A percentile compares a stretch with the other conserved stretches of the same genome.
Conservation (phyloP, 2,797 vertebrate genomes). For the Delichon dasypus region DNA sequence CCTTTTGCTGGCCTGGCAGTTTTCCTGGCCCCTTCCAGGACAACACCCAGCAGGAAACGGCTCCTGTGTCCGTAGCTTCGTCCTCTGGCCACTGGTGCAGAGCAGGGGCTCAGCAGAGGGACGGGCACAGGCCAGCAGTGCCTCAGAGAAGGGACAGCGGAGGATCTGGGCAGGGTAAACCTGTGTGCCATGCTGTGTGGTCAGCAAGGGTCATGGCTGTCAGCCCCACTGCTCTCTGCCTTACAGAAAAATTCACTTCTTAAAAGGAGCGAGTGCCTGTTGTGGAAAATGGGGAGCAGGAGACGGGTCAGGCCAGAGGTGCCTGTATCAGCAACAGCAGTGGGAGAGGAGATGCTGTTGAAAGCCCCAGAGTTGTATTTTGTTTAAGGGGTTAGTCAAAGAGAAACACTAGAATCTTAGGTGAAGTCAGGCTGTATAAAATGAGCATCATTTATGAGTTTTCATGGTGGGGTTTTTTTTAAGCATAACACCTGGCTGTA, state of each 20-base stretch:
- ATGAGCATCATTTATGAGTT: neutral
- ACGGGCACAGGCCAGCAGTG: accelerated
- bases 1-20: conserved; percentile 31
- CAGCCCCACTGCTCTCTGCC: neutral
- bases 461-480: neutral
- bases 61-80: accelerated
- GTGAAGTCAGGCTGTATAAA: neutral
- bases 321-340: accelerated
- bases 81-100: neutral
- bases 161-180: too few relatives aligned
- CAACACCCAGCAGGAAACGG: neutral
- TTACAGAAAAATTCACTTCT: neutral
- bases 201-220: neutral
- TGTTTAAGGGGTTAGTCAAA: neutral
- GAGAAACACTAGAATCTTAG: neutral
- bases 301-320: neutral
- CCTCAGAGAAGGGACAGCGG: neutral
- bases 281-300: neutral
- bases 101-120: neutral
- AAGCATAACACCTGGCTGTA: neutral
- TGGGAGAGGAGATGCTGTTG: neutral
- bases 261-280: accelerated
- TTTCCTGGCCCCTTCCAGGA: neutral
- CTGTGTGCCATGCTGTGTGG: accelerated
- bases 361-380: neutral